phyloP scores from a whole-genome alignment of 2,113 vertebrate genomes.

The Furnarius figulus region DNA sequence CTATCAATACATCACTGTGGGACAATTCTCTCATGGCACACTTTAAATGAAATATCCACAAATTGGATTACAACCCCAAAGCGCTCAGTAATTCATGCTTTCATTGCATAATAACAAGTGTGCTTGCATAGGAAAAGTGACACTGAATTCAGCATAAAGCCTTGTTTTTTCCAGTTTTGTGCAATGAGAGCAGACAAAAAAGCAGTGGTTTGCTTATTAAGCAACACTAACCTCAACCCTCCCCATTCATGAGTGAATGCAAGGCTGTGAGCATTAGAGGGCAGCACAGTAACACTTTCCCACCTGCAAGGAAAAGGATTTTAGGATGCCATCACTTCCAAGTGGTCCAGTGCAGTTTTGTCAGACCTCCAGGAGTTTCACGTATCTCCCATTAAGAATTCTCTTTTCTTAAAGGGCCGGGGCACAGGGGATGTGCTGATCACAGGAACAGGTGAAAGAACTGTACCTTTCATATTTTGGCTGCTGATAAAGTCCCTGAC shows the following conservation, averaged over 20 bases:
- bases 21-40: not conserved
- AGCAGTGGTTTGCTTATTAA: not conserved
- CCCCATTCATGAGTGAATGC: not conserved
- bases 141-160: not conserved
- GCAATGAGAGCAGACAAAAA: not conserved
- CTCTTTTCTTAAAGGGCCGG: not conserved
- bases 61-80: slow-evolving; percentile 16
- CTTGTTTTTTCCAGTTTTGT: not conserved
- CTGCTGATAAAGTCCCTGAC: not conserved
- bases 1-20: not conserved
- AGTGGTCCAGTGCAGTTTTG: not conserved
- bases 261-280: slow-evolving; percentile 60
- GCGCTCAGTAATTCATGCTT: not conserved
- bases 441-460: not conserved
- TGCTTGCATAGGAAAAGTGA: not conserved
- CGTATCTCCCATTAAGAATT: not conserved
- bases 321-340: not conserved
- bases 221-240: not conserved
- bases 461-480: not conserved
- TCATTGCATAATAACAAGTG: not conserved
- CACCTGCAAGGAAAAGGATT: not conserved
- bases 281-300: slow-evolving; percentile 65
- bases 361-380: not conserved
- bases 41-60: slow-evolving; percentile 42
- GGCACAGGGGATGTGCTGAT: not conserved